These are phyloP conservation scores for Bungarus multicinctus DNA, from an alignment of 2,113 vertebrate species.

Conservation along the genomic window DNA sequence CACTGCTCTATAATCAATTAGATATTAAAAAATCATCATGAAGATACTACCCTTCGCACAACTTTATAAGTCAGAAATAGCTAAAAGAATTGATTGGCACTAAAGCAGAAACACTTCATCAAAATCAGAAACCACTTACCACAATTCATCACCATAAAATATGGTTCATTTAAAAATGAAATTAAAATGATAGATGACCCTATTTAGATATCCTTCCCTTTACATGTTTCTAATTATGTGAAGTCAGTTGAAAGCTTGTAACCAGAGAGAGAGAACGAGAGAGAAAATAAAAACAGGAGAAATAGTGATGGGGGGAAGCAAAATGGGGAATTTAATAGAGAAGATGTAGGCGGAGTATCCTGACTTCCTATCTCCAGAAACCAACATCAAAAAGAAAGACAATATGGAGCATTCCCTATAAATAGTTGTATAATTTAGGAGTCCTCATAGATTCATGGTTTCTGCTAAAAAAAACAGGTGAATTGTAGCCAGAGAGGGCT, in stretches of 20 bases:
- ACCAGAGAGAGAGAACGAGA: not conserved
- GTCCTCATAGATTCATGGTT: not conserved
- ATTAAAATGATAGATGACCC: not conserved
- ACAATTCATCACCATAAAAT: not conserved
- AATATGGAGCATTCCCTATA: not conserved
- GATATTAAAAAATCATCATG: not conserved
- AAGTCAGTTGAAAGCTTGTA: not conserved
- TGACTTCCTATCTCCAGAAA: not conserved
- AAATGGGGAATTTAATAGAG: not conserved
- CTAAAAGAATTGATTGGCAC: not conserved
- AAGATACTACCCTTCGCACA: not conserved
- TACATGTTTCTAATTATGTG: not conserved
- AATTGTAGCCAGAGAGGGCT: not conserved
- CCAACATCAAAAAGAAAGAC: not conserved
- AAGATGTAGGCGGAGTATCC: not conserved
- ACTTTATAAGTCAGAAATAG: too few relatives aligned
- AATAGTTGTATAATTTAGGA: not conserved
- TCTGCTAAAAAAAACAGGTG: not conserved
- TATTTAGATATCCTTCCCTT: not conserved
- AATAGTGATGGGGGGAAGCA: not conserved
- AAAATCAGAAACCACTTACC: not conserved
- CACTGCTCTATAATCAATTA: not conserved
- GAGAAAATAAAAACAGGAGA: not conserved
- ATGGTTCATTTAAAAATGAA: not conserved
- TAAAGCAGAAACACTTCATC: not conserved